Evolutionary conservation across 2,797 vertebrate genomes (phyloP).

Genomic region (Morelia viridis): DNA sequence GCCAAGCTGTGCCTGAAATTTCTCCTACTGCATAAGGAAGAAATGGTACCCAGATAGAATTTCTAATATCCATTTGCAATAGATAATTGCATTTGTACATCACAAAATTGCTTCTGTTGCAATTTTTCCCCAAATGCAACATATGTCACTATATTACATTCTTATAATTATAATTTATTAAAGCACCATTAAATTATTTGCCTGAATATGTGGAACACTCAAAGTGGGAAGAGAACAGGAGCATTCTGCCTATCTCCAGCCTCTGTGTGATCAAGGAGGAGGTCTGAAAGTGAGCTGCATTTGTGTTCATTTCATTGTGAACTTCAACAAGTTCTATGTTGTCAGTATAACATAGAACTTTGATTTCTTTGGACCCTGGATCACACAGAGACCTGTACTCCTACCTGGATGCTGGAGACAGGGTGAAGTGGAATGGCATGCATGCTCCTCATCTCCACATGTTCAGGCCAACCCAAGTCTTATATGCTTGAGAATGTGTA

Average conservation of each 20-base stretch:
- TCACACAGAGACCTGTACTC: neutral
- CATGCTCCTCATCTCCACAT: neutral
- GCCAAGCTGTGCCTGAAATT: neutral
- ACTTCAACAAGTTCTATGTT: neutral
- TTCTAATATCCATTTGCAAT: neutral
- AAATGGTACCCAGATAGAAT: neutral
- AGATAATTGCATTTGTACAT: neutral
- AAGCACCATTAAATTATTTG: neutral
- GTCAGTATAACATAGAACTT: neutral
- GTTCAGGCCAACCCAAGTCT: neutral
- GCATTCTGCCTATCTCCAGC: neutral
- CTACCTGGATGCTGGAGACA: neutral
- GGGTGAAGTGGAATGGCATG: neutral
- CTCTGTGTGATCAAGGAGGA: neutral
- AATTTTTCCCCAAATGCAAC: neutral
- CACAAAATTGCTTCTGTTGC: neutral
- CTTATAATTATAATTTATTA: neutral
- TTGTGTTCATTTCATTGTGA: neutral
- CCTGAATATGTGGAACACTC: neutral
- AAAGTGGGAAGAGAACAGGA: neutral
- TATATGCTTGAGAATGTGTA: neutral
- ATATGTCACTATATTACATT: rapidly evolving
- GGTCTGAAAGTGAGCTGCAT: neutral
- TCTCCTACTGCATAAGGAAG: neutral
- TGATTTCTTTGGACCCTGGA: neutral